A percentile compares a stretch with the other conserved stretches of the same genome.
phyloP scores from a whole-genome alignment of 1,140 invertebrate genomes.

The Zaprionus lachaisei region DNA sequence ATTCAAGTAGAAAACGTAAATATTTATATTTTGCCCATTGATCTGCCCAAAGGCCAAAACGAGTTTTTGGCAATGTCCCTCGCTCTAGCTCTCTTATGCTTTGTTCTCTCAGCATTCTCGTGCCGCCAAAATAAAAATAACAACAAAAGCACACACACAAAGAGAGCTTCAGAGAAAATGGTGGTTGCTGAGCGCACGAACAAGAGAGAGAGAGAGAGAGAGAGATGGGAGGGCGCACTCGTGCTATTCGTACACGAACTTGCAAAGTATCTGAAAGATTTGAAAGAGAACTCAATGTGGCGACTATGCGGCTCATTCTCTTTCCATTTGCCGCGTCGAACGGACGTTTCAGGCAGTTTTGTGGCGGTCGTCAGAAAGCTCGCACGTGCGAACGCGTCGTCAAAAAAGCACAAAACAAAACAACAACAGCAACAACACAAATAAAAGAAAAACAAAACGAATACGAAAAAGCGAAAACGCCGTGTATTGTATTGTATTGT shows the following conservation, averaged over 20 bases:
- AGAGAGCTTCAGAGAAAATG: slow-evolving; percentile 39
- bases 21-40: slow-evolving; percentile 19
- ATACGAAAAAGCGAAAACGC: slow-evolving; percentile 36
- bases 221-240: slow-evolving; percentile 5
- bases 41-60: slow-evolving; percentile 18
- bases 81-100: slow-evolving; percentile 10
- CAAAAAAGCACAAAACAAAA: slow-evolving; percentile 40
- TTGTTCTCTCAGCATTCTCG: slow-evolving; percentile 16
- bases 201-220: slow-evolving; percentile 11
- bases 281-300: slow-evolving; percentile 31
- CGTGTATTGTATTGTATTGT: slow-evolving; percentile 21
- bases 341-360: slow-evolving; percentile 48
- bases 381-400: slow-evolving; percentile 54
- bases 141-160: slow-evolving; percentile 20
- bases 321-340: slow-evolving; percentile 51
- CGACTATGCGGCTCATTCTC: slow-evolving; percentile 38
- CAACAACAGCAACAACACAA: slow-evolving; percentile 5
- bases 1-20: slow-evolving; percentile 10
- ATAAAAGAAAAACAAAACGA: slow-evolving; percentile 37
- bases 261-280: slow-evolving; percentile 42
- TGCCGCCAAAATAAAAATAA: slow-evolving; percentile 28
- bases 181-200: slow-evolving; percentile 27
- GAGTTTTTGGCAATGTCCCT: slow-evolving; percentile 32
- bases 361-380: slow-evolving; percentile 58
- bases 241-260: slow-evolving; percentile 13